Percentiles rank a stretch among this genome's conserved stretches.
These are phyloP conservation scores for Rhysida immarginata DNA, from an alignment of 1,140 invertebrate species.

Conservation along the genomic window DNA sequence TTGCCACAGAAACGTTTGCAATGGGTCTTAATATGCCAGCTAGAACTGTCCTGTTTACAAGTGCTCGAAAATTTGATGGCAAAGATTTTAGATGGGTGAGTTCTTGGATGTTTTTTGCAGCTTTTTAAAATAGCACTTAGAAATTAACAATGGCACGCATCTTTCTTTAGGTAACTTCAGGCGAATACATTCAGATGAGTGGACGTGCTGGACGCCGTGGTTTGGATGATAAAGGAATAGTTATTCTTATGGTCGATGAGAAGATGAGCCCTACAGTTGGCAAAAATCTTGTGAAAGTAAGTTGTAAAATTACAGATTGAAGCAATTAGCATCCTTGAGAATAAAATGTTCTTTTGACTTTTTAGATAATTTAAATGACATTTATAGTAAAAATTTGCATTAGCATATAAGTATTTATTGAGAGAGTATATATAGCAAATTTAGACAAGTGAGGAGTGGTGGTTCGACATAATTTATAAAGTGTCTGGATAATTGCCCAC, in stretches of 20 bases:
- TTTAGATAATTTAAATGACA: too few relatives aligned
- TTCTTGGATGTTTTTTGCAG: not conserved
- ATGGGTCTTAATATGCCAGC: slow-evolving; percentile 99
- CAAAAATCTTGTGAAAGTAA: slow-evolving; percentile 64
- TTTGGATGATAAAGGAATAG: slow-evolving; percentile 93
- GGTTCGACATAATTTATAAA: too few relatives aligned
- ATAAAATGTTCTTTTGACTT: too few relatives aligned
- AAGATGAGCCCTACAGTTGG: slow-evolving; percentile 76
- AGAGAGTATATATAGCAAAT: too few relatives aligned
- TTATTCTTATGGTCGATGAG: slow-evolving; percentile 97
- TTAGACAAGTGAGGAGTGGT: too few relatives aligned
- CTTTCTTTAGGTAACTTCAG: slow-evolving; percentile 60
- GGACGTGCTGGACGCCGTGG: slow-evolving; percentile 93
- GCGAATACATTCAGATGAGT: slow-evolving; percentile 99
- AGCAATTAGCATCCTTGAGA: too few relatives aligned
- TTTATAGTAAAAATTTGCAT: too few relatives aligned
- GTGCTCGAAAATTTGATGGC: slow-evolving; percentile 94
- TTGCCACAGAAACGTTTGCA: slow-evolving; percentile 98
- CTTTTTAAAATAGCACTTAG: too few relatives aligned
- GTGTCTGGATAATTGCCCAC: too few relatives aligned
- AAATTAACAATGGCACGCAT: too few relatives aligned
- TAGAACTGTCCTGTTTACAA: slow-evolving; percentile 92
- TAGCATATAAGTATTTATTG: too few relatives aligned
- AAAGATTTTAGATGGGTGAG: slow-evolving; percentile 77
- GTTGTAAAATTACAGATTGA: too few relatives aligned